These are phyloP conservation scores for Yoshiicerus persimilis DNA, from an alignment of 1,140 invertebrate genomes.

Conservation along the genomic window DNA sequence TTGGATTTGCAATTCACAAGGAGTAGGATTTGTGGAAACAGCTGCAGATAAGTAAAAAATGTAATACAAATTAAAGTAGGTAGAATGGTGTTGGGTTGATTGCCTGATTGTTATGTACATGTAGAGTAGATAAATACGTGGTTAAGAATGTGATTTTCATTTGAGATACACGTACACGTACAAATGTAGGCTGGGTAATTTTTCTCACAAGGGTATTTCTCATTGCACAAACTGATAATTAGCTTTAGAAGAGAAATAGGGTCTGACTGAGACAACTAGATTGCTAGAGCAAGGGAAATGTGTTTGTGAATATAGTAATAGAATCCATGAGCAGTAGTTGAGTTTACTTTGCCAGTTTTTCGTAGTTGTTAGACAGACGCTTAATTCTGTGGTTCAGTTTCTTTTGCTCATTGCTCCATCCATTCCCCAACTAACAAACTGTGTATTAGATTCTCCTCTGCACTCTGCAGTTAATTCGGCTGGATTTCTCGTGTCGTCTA, in stretches of 20 bases:
- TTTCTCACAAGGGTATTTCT: background rate
- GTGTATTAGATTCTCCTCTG: background rate
- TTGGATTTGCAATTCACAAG: too few relatives aligned
- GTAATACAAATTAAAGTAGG: background rate
- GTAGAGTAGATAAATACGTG: background rate
- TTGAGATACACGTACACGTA: background rate
- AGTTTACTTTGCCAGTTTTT: background rate
- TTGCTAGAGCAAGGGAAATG: too few relatives aligned
- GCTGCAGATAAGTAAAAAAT: background rate
- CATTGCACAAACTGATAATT: background rate
- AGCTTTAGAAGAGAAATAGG: background rate
- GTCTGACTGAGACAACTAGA: background rate
- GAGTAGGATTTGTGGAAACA: too few relatives aligned
- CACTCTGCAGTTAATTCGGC: background rate
- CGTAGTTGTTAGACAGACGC: background rate
- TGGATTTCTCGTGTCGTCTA: background rate
- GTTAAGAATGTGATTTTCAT: background rate
- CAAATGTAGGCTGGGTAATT: background rate
- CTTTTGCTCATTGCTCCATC: background rate
- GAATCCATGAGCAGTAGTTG: background rate
- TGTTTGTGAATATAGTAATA: background rate
- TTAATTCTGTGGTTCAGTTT: background rate
- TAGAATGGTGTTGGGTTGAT: background rate
- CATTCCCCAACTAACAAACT: background rate
- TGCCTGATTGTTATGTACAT: background rate